Evolutionary conservation across 2,888 invertebrate genomes (phyloP), one percentile per base, ranked within the genome.

Genomic region (Campaea margaritaria): DNA sequence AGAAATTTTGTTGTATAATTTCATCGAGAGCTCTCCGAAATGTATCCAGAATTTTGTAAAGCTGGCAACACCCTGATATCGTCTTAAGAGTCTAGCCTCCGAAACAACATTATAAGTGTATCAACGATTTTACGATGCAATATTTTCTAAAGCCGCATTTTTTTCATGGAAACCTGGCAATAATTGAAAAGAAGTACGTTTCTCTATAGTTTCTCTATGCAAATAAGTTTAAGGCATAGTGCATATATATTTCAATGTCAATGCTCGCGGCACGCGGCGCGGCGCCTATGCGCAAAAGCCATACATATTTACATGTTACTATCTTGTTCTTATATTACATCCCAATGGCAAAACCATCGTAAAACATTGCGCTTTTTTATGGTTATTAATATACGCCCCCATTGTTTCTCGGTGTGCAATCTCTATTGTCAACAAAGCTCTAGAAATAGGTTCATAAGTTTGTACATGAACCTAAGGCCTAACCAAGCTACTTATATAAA

Each of bases 341-440:
- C 21, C 5, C 21, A 21, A 21, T 21, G 21, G 21, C 21, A 21
- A 21, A 21, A 5, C 2, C 21, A 21, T 21, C 21, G 21, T 5
- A 21, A 50, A 66, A 58, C 64, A 61, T 60, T 56, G 49, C 49
- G 54, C 62, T 65, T 59, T n/a, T 67, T 63, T 67, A 66, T 39
- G 16, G 34, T 64, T 61, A 61, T 61, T 54, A 55, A 59, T 67
- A 62, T 56, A 58, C 58, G 57, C 45, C 49, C n/a, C 52, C 58
- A 71, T 68, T 72, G 69, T 69, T 64, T 65, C 54, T 70, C 60
- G 51, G 47, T 68, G 67, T 68, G 62, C 59, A 50, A 62, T 61
- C 34, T 52, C 61, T 39, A 58, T 65, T 58, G 56, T 56, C 50
- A 45, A 28, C 3, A 52, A 52, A 38, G 21, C 21, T 5, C 12